These are phyloP conservation scores for Xerus rutilus DNA, from an alignment of 2,797 vertebrate species.

Conservation along the genomic window DNA sequence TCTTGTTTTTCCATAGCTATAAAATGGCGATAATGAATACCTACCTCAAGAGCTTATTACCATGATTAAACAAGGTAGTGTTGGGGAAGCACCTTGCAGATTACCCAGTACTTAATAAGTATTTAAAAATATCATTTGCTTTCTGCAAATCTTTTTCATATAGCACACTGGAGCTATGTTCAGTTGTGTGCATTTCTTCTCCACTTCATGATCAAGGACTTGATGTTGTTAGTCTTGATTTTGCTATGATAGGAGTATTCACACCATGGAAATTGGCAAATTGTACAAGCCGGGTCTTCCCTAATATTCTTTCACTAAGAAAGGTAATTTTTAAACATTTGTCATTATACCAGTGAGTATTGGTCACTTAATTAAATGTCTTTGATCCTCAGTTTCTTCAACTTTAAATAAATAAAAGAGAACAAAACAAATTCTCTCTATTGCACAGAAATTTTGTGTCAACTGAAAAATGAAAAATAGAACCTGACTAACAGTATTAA, in stretches of 20 bases:
- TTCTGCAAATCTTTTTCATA: background rate
- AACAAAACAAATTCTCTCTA: background rate
- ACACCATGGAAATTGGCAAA: background rate
- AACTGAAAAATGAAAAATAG: constrained; percentile 1
- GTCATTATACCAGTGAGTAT: background rate
- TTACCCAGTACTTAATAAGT: background rate
- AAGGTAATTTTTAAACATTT: background rate
- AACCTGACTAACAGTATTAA: background rate
- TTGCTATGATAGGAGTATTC: background rate
- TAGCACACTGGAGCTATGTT: background rate
- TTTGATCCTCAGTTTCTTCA: background rate
- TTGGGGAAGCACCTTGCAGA: constrained; percentile 2
- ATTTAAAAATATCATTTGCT: background rate
- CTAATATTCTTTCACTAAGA: background rate
- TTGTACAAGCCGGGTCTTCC: background rate
- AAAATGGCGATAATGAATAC: constrained; percentile 42
- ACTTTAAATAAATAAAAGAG: background rate
- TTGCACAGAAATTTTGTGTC: background rate
- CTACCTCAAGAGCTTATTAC: constrained; percentile 3
- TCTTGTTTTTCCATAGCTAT: constrained; percentile 60
- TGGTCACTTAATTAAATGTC: background rate
- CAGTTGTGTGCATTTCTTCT: background rate
- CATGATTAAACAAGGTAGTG: background rate
- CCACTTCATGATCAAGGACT: background rate
- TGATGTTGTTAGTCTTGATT: background rate